Percentiles rank a stretch among this genome's conserved stretches.
These are phyloP conservation scores for Corythoichthys intestinalis DNA, from an alignment of 2,113 vertebrate genomes.

Conservation along the genomic window DNA sequence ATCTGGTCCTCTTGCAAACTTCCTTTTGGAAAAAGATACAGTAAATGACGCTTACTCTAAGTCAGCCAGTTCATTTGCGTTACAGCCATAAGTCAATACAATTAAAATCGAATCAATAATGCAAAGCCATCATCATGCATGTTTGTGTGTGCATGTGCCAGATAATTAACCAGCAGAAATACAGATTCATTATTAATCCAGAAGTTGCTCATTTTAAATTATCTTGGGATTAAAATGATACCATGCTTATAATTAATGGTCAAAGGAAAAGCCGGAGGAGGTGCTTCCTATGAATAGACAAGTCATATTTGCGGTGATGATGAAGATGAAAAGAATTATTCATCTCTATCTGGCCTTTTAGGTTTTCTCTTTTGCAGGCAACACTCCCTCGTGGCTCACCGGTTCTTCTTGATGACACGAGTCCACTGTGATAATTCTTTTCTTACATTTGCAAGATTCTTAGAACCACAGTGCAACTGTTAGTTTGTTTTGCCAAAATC, in stretches of 20 bases:
- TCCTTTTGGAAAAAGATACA: background rate
- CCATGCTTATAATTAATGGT: constrained; percentile 19
- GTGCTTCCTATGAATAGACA: constrained; percentile 39
- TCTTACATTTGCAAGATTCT: background rate
- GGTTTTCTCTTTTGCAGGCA: constrained; percentile 47
- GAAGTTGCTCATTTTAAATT: constrained; percentile 32
- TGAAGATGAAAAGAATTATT: constrained; percentile 69
- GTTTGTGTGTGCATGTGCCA: background rate
- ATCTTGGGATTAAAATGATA: constrained; percentile 12
- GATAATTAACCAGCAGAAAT: constrained; percentile 22
- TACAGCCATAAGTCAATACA: background rate
- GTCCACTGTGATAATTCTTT: constrained; percentile 45
- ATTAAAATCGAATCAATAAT: constrained; percentile 1
- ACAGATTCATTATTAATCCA: constrained; percentile 46
- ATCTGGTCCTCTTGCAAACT: constrained; percentile 39
- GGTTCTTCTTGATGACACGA: constrained; percentile 48
- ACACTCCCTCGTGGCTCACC: constrained; percentile 26
- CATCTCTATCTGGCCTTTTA: constrained; percentile 51
- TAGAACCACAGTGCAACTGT: constrained; percentile 21
- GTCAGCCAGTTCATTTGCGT: background rate
- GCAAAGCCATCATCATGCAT: background rate
- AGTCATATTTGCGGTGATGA: constrained; percentile 24
- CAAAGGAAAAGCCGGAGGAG: constrained; percentile 41
- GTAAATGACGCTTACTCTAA: background rate
- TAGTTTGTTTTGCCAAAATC: background rate